These are phyloP conservation scores for Scrobipalpa atriplicella DNA, from an alignment of 2,888 invertebrate species.

Conservation along the genomic window DNA sequence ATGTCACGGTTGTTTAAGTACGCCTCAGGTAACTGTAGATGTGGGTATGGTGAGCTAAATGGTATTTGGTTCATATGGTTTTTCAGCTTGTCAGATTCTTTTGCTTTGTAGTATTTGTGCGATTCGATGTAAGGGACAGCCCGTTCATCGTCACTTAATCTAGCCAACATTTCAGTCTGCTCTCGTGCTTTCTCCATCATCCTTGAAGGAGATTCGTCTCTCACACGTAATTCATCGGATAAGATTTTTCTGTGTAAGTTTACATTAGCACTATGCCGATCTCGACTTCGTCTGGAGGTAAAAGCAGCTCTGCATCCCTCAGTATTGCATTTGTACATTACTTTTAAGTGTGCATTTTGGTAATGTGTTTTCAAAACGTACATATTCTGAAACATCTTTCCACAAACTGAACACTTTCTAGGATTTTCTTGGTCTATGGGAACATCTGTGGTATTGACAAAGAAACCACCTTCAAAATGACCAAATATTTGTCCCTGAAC, in stretches of 20 bases:
- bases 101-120: slow-evolving; percentile 67
- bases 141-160: slow-evolving; percentile 88
- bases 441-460: slow-evolving; percentile 89
- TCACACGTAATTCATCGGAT: slow-evolving; percentile 81
- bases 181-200: slow-evolving; percentile 83
- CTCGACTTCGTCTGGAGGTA: slow-evolving; percentile 95
- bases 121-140: slow-evolving; percentile 83
- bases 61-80: slow-evolving; percentile 58
- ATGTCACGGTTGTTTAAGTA: slow-evolving; percentile 71
- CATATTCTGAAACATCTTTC: slow-evolving; percentile 96
- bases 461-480: slow-evolving; percentile 88
- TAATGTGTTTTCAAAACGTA: slow-evolving; percentile 97
- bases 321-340: slow-evolving; percentile 97
- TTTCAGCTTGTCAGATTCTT: slow-evolving; percentile 67
- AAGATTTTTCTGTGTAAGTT: slow-evolving; percentile 95
- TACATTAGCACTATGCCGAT: slow-evolving; percentile 95
- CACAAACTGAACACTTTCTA: slow-evolving; percentile 94
- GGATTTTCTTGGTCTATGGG: slow-evolving; percentile 97
- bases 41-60: slow-evolving; percentile 64
- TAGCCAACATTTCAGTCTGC: slow-evolving; percentile 90
- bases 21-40: slow-evolving; percentile 64
- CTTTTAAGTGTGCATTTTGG: slow-evolving; percentile 96
- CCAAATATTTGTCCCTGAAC: slow-evolving; percentile 86
- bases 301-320: slow-evolving; percentile 98
- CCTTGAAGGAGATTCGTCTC: slow-evolving; percentile 71